Conservation (phyloP, 2,797 vertebrate species). For the Labeo calbasu region DNA sequence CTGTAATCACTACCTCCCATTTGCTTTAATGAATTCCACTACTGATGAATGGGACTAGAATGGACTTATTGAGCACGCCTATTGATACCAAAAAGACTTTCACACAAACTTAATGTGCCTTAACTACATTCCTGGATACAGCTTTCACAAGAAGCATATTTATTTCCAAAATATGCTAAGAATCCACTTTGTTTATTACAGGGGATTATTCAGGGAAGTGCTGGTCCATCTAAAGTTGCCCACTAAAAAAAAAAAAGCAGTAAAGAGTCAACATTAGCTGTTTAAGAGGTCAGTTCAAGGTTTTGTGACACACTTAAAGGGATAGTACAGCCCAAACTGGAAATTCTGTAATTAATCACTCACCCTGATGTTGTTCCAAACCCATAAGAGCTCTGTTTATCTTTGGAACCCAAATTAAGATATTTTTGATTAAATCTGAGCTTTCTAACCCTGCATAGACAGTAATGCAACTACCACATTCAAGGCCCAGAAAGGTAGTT, state of each 20-base stretch:
- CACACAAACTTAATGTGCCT: not conserved
- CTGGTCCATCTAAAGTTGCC: not conserved
- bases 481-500: no score
- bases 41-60: slow-evolving; percentile 61
- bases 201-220: not conserved
- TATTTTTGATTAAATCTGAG: no score
- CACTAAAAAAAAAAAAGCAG: not conserved
- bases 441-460: no score
- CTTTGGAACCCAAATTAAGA: no score
- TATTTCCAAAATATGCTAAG: not conserved
- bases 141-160: not conserved
- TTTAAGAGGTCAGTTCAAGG: slow-evolving; percentile 55
- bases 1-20: slow-evolving; percentile 64
- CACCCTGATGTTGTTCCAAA: no score
- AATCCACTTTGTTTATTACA: not conserved
- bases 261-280: slow-evolving; percentile 36
- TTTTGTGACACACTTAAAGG: slow-evolving; percentile 44
- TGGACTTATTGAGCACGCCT: slow-evolving; percentile 53
- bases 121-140: not conserved
- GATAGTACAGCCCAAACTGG: no score
- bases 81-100: not conserved
- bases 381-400: no score
- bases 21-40: slow-evolving; percentile 61
- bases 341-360: no score
- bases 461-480: no score